Percentiles rank a stretch among this genome's conserved stretches.
These are phyloP conservation scores for Xyrichtys novacula DNA, from an alignment of 2,797 vertebrate species.

Conservation along the genomic window DNA sequence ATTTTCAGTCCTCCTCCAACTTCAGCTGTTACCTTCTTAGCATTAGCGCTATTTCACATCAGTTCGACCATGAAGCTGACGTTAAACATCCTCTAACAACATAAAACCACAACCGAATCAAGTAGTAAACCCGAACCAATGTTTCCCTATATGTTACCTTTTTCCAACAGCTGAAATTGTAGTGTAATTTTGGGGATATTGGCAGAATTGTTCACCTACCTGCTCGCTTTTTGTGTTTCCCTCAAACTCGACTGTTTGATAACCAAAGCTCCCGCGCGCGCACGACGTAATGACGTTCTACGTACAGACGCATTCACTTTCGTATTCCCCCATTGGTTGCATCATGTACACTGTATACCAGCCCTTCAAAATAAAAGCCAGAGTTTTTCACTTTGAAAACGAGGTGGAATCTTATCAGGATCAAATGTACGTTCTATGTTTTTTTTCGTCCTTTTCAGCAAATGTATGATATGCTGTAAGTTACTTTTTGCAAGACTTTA, in stretches of 20 bases:
- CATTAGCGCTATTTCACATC: conserved; percentile 11
- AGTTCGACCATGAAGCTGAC: neutral
- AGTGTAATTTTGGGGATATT: too few relatives aligned
- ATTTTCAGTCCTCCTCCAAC: too few relatives aligned
- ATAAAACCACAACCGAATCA: too few relatives aligned
- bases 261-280: conserved; percentile 69
- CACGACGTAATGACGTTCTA: conserved; percentile 31
- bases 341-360: neutral
- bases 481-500: too few relatives aligned
- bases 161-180: too few relatives aligned
- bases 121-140: too few relatives aligned
- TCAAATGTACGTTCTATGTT: too few relatives aligned
- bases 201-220: neutral
- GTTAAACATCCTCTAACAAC: neutral
- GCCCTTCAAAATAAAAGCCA: neutral
- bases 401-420: too few relatives aligned
- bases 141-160: too few relatives aligned
- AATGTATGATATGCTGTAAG: too few relatives aligned
- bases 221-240: neutral
- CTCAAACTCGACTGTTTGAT: conserved; percentile 10
- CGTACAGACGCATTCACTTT: neutral
- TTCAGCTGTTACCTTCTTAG: conserved; percentile 23
- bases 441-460: too few relatives aligned
- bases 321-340: conserved; percentile 7
- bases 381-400: neutral